Evolutionary conservation across 2,797 vertebrate species (phyloP).

Genomic region (Myotis daubentonii): DNA sequence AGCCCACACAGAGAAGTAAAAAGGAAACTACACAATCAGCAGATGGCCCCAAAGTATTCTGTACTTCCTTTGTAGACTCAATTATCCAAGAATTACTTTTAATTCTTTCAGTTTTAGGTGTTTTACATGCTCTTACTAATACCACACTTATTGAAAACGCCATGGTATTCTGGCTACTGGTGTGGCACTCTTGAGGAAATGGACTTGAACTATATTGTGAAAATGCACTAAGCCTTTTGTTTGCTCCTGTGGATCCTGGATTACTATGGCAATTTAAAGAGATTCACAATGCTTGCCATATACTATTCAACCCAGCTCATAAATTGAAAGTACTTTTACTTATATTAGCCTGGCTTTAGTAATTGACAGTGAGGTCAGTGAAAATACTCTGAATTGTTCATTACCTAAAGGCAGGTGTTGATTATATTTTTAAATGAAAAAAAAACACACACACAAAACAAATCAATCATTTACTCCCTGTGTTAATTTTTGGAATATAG

Average conservation of each 20-base stretch:
- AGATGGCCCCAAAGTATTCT: neutral
- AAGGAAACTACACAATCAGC: neutral
- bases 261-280: neutral
- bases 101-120: neutral
- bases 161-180: neutral
- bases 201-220: neutral
- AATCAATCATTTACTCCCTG: neutral
- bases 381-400: neutral
- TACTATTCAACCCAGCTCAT: neutral
- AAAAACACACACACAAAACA: neutral
- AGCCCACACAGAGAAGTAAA: neutral
- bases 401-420: neutral
- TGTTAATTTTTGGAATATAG: constrained; percentile 39
- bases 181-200: neutral
- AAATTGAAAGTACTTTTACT: neutral
- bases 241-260: neutral
- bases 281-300: neutral
- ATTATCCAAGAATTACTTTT: neutral
- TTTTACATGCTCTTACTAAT: neutral
- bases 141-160: neutral
- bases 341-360: neutral
- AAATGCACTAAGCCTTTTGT: neutral
- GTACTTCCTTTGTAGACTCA: neutral
- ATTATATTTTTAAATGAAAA: constrained; percentile 4
- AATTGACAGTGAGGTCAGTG: neutral